Conservation (phyloP, 2,113 vertebrate genomes). For the Python bivittatus region DNA sequence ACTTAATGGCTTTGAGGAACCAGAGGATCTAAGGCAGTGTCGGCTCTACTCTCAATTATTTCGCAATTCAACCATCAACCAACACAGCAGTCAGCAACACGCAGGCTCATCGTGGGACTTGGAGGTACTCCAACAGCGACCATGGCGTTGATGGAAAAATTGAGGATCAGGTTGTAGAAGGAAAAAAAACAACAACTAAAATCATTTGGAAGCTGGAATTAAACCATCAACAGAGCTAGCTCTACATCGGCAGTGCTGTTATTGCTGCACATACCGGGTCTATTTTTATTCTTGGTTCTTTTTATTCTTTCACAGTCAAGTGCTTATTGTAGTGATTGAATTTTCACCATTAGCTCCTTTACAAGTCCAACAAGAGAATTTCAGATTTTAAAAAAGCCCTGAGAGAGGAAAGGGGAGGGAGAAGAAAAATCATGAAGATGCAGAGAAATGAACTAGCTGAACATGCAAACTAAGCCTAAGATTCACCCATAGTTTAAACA, state of each 20-base stretch:
- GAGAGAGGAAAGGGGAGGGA: constrained; percentile 79
- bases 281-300: constrained; percentile 44
- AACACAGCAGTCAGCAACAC: background rate
- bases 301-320: constrained; percentile 88
- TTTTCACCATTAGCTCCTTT: constrained; percentile 79
- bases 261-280: constrained; percentile 56
- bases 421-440: constrained; percentile 72
- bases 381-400: constrained; percentile 88
- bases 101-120: background rate
- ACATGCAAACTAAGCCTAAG: constrained; percentile 95
- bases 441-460: constrained; percentile 86
- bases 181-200: constrained; percentile 47
- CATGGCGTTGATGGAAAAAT: background rate
- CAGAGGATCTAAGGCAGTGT: background rate
- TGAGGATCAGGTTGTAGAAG: constrained; percentile 17
- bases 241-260: constrained; percentile 50
- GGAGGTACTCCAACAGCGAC: background rate
- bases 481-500: constrained; percentile 94
- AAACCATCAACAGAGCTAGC: constrained; percentile 57
- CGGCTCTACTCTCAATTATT: background rate
- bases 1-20: background rate
- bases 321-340: constrained; percentile 95
- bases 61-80: background rate
- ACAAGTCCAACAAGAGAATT: constrained; percentile 85
- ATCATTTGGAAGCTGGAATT: constrained; percentile 66